Percentiles rank a stretch among this genome's conserved stretches.
Conservation (phyloP, 92 coral and sea anemone genomes). For the Scolanthus callimorphus region DNA sequence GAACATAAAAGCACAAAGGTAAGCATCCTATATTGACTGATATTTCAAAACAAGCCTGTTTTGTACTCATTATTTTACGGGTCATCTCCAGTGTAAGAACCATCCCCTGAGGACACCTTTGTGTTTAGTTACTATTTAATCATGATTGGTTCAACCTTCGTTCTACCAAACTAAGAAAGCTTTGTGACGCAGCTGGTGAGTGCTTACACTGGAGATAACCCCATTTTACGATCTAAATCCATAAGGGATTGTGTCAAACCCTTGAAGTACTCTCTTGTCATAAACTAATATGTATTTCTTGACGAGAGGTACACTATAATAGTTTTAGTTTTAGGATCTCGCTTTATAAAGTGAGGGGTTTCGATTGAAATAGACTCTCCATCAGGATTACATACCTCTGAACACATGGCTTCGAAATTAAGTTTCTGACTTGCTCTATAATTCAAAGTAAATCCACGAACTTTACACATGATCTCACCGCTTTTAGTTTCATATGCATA, state of each 20-base stretch:
- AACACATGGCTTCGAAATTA: slow-evolving; percentile 15
- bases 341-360: neutral
- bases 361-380: neutral
- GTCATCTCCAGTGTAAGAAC: too few species aligned
- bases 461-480: slow-evolving; percentile 3
- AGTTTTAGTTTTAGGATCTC: neutral
- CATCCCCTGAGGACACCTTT: too few species aligned
- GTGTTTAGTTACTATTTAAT: too few species aligned
- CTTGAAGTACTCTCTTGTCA: slow-evolving; percentile 10
- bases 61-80: too few species aligned
- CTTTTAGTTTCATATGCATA: slow-evolving; percentile 10
- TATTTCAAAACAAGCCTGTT: too few species aligned
- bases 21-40: too few species aligned
- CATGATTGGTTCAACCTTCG: too few species aligned
- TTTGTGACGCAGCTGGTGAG: too few species aligned
- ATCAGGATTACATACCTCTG: slow-evolving; percentile 5
- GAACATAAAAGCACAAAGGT: too few species aligned
- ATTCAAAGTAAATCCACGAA: slow-evolving; percentile 33
- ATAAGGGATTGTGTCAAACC: slow-evolving; percentile 1
- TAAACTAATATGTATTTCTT: slow-evolving; percentile 9
- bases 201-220: neutral
- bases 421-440: slow-evolving; percentile 7
- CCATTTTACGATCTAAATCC: neutral
- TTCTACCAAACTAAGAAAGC: too few species aligned
- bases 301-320: neutral